A percentile compares a stretch with the other conserved stretches of the same genome.
These are phyloP conservation scores for Hecatera dysodea DNA, from an alignment of 2,888 invertebrate species.

Conservation along the genomic window DNA sequence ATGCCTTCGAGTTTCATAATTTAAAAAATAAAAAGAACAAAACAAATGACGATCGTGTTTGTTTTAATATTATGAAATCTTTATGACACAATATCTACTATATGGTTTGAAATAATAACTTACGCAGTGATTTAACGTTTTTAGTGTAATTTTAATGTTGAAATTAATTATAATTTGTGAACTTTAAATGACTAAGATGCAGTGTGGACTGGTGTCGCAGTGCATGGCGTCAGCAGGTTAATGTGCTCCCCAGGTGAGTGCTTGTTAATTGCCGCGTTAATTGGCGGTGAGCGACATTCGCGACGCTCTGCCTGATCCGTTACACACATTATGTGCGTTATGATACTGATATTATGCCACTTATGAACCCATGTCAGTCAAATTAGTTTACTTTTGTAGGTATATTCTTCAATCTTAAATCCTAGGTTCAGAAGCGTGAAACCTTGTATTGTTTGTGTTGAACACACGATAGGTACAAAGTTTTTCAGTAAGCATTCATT, in stretches of 20 bases:
- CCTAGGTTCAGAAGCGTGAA: too few species aligned
- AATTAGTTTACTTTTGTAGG: too few species aligned
- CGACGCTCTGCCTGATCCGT: slow-evolving; percentile 25
- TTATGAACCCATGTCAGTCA: background rate
- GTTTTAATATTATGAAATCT: too few species aligned
- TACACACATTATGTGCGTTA: slow-evolving; percentile 20
- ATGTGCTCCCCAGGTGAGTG: slow-evolving; percentile 16
- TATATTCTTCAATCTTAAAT: too few species aligned
- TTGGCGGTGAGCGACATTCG: background rate
- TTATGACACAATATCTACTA: too few species aligned
- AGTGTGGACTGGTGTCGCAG: background rate
- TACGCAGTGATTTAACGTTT: background rate
- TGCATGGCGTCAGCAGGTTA: background rate
- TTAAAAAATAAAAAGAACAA: background rate
- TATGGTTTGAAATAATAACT: too few species aligned
- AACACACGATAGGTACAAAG: too few species aligned
- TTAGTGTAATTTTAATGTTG: background rate
- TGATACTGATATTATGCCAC: slow-evolving; percentile 36
- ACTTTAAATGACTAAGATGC: slow-evolving; percentile 2
- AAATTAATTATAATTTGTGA: background rate
- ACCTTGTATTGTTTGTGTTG: too few species aligned
- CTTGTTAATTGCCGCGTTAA: slow-evolving; percentile 37
- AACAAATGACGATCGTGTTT: background rate
- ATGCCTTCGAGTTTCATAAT: background rate
- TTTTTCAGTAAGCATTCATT: too few species aligned